Evolutionary conservation across 1,140 invertebrate species (phyloP), one percentile per base, ranked within the genome.

Genomic region (Brachionus calyciflorus): DNA sequence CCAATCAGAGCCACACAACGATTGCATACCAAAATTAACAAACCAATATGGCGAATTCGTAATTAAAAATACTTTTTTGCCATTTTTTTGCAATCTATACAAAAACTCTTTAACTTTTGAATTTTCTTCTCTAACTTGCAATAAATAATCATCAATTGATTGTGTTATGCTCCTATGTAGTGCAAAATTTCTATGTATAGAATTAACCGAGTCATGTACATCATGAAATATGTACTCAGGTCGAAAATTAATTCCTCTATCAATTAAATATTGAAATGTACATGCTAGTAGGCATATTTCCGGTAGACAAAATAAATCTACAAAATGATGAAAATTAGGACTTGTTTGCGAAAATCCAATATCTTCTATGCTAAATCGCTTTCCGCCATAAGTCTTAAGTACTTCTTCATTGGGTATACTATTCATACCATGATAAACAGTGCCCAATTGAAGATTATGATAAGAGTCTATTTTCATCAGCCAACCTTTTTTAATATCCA

Each of bases 1-100:
- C 96, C 96, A 98, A 78, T 96, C 89, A 17, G 89, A 81, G 0
- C 95, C 96, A 6, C 94, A 89, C 79, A 98, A 86, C 82, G 91
- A 91, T 76, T 88, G 89, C 93, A 98, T 94, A 3, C 95, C 95
- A 79, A 89, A 89, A 84, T 97, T 90, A 5, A 76, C 93, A 88
- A 98, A 98, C 80, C 91, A 90, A 83, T 91, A 98, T 0, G 94
- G 94, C 85, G 93, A 96, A 82, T 98, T 98, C 7, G 95, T 97
- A 1, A 98, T 93, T 19, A 98, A 85, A 84, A 98, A 98, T 79
- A 96, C 87, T 84, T 96, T 94, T 84, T 96, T 97, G 21, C 89
- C 88, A 28, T 88, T 88, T 2, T 88, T 85, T 77, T 88, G 86
- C 6, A 98, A 84, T 79, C 90, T 88, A 76, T 91, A 85, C 77